These are phyloP conservation scores for Bombus fervidus DNA, from an alignment of 1,140 invertebrate species.

Conservation along the genomic window DNA sequence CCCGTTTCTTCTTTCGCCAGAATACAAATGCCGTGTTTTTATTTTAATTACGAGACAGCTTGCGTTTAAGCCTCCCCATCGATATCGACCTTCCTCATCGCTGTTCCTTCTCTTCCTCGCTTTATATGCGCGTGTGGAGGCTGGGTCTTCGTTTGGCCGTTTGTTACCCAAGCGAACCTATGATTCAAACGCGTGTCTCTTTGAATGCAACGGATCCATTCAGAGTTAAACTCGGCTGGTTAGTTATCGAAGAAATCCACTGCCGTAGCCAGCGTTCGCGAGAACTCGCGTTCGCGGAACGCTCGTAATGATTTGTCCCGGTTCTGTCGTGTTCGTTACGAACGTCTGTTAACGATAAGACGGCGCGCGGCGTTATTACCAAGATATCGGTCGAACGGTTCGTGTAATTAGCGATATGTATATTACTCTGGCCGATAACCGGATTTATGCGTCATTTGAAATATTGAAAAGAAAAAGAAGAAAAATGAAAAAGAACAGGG, in stretches of 20 bases:
- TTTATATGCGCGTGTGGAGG: neutral
- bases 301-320: conserved; percentile 23
- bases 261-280: conserved; percentile 5
- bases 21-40: conserved; percentile 59
- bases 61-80: conserved; percentile 33
- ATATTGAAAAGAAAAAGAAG: neutral
- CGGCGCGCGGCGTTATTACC: neutral
- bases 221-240: conserved; percentile 41
- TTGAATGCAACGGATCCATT: conserved; percentile 60
- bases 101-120: neutral
- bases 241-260: conserved; percentile 32
- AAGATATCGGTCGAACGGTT: conserved; percentile 15
- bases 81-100: neutral
- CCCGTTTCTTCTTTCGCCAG: conserved; percentile 28
- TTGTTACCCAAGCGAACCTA: conserved; percentile 1
- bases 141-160: neutral
- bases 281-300: conserved; percentile 40
- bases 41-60: conserved; percentile 57
- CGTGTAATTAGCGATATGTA: conserved; percentile 18
- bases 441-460: neutral
- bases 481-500: neutral
- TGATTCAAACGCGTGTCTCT: conserved; percentile 47
- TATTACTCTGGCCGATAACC: neutral
- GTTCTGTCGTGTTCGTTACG: neutral
- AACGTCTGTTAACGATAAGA: conserved; percentile 23